phyloP scores from a whole-genome alignment of 2,113 vertebrate genomes.

The Hippocampus barbouri region DNA sequence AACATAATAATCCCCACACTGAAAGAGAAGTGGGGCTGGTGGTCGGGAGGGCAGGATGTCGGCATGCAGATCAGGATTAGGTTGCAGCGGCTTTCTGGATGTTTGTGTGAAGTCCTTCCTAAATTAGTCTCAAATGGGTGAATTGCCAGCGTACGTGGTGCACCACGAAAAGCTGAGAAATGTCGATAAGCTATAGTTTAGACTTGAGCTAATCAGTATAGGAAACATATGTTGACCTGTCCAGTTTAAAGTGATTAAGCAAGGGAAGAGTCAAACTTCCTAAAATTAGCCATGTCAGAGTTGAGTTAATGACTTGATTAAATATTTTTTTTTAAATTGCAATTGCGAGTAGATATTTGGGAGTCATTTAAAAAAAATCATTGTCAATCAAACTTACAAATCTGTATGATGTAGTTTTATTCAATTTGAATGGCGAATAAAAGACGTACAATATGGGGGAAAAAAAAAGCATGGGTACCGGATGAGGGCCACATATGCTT shows the following conservation, averaged over 20 bases:
- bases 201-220: not conserved
- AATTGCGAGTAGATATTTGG: too few relatives aligned
- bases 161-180: constrained; percentile 14
- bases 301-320: not conserved
- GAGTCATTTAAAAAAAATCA: too few relatives aligned
- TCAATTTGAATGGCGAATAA: too few relatives aligned
- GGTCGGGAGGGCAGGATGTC: constrained; percentile 60
- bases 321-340: not conserved
- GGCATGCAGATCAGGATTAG: constrained; percentile 68
- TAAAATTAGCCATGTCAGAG: not conserved
- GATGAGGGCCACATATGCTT: too few relatives aligned
- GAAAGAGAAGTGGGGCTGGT: constrained; percentile 24
- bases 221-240: not conserved
- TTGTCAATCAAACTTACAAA: too few relatives aligned
- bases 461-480: too few relatives aligned
- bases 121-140: not conserved
- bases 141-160: not conserved
- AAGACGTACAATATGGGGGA: too few relatives aligned
- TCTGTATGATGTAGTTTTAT: too few relatives aligned
- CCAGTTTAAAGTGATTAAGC: not conserved
- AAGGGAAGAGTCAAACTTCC: not conserved
- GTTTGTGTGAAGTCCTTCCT: constrained; percentile 2
- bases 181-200: not conserved
- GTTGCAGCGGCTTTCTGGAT: constrained; percentile 9
- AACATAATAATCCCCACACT: constrained; percentile 48